Evolutionary conservation across 2,113 vertebrate genomes (phyloP).

Genomic region (Lamprologus callipterus): DNA sequence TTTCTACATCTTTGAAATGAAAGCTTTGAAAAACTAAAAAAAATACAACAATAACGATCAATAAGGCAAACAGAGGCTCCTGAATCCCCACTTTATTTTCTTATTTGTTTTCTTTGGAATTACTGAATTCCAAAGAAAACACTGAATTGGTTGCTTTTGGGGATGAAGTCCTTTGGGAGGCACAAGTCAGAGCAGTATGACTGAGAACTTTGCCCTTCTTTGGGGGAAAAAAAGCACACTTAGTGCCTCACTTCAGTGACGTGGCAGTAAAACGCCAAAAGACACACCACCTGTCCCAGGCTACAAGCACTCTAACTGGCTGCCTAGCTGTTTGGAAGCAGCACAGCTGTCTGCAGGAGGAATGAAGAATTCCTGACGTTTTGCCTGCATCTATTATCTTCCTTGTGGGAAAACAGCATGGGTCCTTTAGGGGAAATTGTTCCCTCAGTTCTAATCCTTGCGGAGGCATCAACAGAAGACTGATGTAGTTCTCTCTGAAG

Average conservation of each 20-base stretch:
- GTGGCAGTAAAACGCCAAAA: slow-evolving; percentile 37
- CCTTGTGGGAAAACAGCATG: slow-evolving; percentile 41
- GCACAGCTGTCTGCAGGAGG: slow-evolving; percentile 24
- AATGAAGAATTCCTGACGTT: slow-evolving; percentile 51
- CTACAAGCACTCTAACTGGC: slow-evolving; percentile 19
- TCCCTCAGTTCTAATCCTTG: slow-evolving; percentile 44
- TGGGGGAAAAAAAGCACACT: background rate
- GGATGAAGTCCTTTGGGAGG: background rate
- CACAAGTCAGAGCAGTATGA: slow-evolving; percentile 10
- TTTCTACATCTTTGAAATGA: background rate
- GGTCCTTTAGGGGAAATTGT: slow-evolving; percentile 43
- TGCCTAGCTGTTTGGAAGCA: background rate
- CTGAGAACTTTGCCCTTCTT: background rate
- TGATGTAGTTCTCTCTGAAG: slow-evolving; percentile 40
- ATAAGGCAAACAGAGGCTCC: background rate
- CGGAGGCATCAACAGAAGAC: slow-evolving; percentile 29
- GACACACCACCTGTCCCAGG: slow-evolving; percentile 29
- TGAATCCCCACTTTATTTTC: rapidly evolving
- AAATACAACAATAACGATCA: background rate
- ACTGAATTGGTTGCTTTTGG: background rate
- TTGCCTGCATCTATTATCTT: slow-evolving; percentile 57
- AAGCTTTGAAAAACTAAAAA: background rate
- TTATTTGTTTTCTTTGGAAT: background rate
- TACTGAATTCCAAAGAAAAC: background rate
- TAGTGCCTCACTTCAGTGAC: slow-evolving; percentile 32